Percentiles rank a stretch among this genome's conserved stretches.
Evolutionary conservation across 1,140 invertebrate genomes (phyloP).

Genomic region (Neodiprion lecontei): DNA sequence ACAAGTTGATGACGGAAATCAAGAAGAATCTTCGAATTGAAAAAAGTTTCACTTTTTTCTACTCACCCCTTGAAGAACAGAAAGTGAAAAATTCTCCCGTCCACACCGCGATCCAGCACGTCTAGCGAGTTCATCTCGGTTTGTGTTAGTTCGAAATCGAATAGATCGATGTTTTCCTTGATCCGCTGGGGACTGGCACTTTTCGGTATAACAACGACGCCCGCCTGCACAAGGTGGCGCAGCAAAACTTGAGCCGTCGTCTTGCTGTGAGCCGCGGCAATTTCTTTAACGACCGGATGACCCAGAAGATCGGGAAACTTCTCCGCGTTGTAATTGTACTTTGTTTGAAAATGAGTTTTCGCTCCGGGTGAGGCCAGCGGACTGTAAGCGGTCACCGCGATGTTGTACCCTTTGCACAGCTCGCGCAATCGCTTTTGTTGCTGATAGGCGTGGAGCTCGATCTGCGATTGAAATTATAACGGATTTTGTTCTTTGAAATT

Average conservation of each 20-base stretch:
- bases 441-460: conserved; percentile 84
- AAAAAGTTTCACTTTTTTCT: conserved; percentile 3
- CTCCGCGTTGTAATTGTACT: conserved; percentile 62
- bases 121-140: conserved; percentile 63
- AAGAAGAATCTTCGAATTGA: conserved; percentile 11
- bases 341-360: conserved; percentile 53
- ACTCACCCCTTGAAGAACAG: conserved; percentile 65
- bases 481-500: neutral
- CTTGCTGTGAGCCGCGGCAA: conserved; percentile 74
- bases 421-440: conserved; percentile 79
- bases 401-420: conserved; percentile 75
- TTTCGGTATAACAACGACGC: conserved; percentile 84
- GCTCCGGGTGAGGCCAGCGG: conserved; percentile 78
- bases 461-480: conserved; percentile 54
- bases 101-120: conserved; percentile 61
- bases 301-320: conserved; percentile 74
- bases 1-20: conserved; percentile 27
- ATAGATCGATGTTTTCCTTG: conserved; percentile 68
- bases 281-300: conserved; percentile 70
- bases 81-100: conserved; percentile 67
- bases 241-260: conserved; percentile 81
- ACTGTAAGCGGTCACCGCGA: conserved; percentile 82
- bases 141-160: conserved; percentile 64
- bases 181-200: conserved; percentile 77
- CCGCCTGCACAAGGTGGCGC: conserved; percentile 75